Evolutionary conservation across 1,140 invertebrate genomes (phyloP).

Genomic region (Lasaia peninsularis): DNA sequence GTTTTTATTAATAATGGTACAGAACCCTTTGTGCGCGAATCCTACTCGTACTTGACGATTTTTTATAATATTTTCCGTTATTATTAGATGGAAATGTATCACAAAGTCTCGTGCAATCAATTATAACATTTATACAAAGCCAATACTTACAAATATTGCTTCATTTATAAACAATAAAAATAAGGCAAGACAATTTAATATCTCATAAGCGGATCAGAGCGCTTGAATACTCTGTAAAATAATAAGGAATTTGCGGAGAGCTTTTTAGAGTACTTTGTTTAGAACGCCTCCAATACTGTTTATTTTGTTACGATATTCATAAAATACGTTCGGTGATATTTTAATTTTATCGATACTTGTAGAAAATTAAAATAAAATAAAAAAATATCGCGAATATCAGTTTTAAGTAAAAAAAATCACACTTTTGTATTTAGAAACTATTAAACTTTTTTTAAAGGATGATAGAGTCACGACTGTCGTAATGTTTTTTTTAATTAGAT

Average conservation of each 20-base stretch:
- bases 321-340: not conserved
- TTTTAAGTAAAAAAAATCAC: no score
- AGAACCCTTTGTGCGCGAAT: no score
- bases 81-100: no score
- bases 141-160: not conserved
- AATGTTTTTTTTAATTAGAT: no score
- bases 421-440: no score
- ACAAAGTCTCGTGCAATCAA: no score
- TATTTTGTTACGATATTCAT: slow-evolving; percentile 2
- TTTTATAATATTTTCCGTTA: no score
- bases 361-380: not conserved
- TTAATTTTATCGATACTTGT: not conserved
- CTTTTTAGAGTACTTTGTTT: slow-evolving; percentile 12
- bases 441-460: no score
- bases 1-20: no score
- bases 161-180: not conserved
- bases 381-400: no score
- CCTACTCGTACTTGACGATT: no score
- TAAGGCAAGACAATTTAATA: slow-evolving; percentile 20
- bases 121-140: not conserved
- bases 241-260: slow-evolving; percentile 25
- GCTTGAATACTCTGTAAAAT: slow-evolving; percentile 27
- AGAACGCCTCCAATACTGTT: not conserved
- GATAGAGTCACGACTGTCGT: no score
- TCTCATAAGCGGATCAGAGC: slow-evolving; percentile 30